Evolutionary conservation across 1,140 invertebrate species (phyloP).

Genomic region (Pissodes strobi): DNA sequence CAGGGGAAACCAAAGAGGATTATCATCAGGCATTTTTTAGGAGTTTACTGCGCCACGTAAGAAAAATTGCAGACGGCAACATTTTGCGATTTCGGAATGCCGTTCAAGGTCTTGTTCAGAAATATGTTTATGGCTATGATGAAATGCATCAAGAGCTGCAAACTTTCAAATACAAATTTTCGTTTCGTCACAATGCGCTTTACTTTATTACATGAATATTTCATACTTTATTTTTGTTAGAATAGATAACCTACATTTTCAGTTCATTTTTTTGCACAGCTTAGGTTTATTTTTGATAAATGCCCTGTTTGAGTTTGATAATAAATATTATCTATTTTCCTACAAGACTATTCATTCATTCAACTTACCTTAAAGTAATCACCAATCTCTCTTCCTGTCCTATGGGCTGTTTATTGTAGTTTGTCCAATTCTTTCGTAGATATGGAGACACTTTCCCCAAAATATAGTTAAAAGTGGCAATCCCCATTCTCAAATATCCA

Average conservation of each 20-base stretch:
- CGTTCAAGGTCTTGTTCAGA: conserved; percentile 1
- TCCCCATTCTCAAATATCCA: conserved; percentile 9
- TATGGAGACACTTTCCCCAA: conserved; percentile 8
- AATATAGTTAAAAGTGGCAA: conserved; percentile 2
- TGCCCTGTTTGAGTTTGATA: conserved; percentile 7
- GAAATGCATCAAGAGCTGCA: not conserved
- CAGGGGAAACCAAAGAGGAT: conserved; percentile 9
- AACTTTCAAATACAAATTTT: no score
- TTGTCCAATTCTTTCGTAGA: conserved; percentile 14
- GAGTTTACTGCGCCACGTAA: no score
- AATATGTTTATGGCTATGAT: conserved; percentile 1
- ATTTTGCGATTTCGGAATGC: conserved; percentile 8
- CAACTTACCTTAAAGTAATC: conserved; percentile 12
- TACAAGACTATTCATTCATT: no score
- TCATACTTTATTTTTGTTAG: conserved; percentile 15
- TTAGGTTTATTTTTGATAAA: no score
- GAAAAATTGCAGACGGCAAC: not conserved
- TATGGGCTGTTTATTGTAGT: conserved; percentile 12
- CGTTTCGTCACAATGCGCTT: conserved; percentile 1
- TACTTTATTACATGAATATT: conserved; percentile 1
- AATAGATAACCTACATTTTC: conserved; percentile 1
- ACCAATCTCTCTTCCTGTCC: no score
- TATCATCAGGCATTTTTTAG: conserved; percentile 9
- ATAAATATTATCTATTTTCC: conserved; percentile 5
- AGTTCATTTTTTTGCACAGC: conserved; percentile 4